Percentiles rank a stretch among this genome's conserved stretches.
Evolutionary conservation across 2,797 vertebrate genomes (phyloP).

Genomic region (Staurois parvus): DNA sequence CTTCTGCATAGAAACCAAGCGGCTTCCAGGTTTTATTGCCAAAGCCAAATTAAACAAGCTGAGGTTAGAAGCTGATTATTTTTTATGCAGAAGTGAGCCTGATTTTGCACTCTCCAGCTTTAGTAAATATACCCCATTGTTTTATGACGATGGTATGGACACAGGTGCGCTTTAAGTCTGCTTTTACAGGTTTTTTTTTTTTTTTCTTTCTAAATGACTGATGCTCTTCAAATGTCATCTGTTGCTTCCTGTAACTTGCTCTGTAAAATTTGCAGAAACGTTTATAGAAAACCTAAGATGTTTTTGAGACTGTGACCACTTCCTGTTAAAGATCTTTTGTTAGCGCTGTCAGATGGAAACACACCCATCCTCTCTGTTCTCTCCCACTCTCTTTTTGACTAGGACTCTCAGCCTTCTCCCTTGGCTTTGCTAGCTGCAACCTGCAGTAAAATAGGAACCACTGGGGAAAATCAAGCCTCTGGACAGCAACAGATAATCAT

Average conservation of each 20-base stretch:
- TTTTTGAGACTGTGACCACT: conserved; percentile 51
- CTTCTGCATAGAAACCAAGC: too few species aligned
- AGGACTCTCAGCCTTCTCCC: conserved; percentile 98
- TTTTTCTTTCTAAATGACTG: too few species aligned
- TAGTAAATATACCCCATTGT: too few species aligned
- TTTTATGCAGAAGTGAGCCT: too few species aligned
- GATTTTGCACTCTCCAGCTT: too few species aligned
- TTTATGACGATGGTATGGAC: too few species aligned
- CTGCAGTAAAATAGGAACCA: conserved; percentile 98
- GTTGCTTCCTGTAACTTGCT: conserved; percentile 32
- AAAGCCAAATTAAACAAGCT: too few species aligned
- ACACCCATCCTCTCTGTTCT: conserved; percentile 80
- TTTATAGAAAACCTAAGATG: not conserved
- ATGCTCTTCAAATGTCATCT: not conserved
- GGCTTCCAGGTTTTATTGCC: too few species aligned
- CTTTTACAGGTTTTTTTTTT: too few species aligned
- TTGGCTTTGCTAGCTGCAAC: conserved; percentile 97
- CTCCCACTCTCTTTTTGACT: conserved; percentile 75
- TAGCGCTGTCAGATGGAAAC: conserved; percentile 65
- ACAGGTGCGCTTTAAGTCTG: too few species aligned
- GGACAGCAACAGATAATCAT: conserved; percentile 92
- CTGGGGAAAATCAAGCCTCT: conserved; percentile 85
- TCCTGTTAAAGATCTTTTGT: conserved; percentile 66
- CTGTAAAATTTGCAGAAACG: not conserved
- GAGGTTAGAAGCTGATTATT: too few species aligned